A percentile compares a stretch with the other conserved stretches of the same genome.
Conservation (phyloP, 2,888 invertebrate species). For the Macaria notata region DNA sequence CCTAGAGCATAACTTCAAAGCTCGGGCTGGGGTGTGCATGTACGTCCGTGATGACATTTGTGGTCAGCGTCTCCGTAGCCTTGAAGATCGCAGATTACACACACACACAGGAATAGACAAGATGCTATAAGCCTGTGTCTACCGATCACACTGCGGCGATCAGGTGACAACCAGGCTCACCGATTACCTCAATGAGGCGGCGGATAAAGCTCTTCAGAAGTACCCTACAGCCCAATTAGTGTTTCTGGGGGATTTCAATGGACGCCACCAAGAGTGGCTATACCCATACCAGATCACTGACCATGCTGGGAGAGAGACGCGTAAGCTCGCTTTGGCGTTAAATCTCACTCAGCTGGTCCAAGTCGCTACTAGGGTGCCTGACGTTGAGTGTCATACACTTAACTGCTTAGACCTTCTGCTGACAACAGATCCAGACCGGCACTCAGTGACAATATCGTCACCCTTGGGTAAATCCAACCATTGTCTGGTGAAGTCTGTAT, state of each 20-base stretch:
- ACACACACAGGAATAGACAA: not conserved
- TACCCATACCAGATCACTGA: constrained; percentile 2
- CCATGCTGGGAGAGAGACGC: constrained; percentile 20
- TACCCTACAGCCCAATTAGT: constrained; percentile 2
- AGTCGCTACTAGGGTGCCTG: constrained; percentile 4
- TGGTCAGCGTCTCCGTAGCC: constrained; percentile 18
- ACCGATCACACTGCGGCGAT: not conserved
- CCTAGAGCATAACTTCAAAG: constrained; percentile 14
- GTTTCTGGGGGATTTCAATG: constrained; percentile 5
- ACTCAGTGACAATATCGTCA: too few relatives aligned
- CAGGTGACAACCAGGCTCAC: not conserved
- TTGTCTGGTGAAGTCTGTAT: too few relatives aligned
- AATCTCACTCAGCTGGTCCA: constrained; percentile 18
- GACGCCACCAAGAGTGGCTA: constrained; percentile 12
- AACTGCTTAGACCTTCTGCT: too few relatives aligned
- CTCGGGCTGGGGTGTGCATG: constrained; percentile 21
- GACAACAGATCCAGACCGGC: too few relatives aligned
- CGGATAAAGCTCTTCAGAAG: not conserved
- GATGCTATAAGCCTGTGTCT: constrained; percentile 1
- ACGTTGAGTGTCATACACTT: not conserved
- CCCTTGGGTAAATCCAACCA: too few relatives aligned
- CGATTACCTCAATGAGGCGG: constrained; percentile 2
- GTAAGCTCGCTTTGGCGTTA: constrained; percentile 15
- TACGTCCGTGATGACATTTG: constrained; percentile 21
- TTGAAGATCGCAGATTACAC: constrained; percentile 12